Evolutionary conservation across 2,888 invertebrate species (phyloP).

Genomic region (Scaptomyza parva): DNA sequence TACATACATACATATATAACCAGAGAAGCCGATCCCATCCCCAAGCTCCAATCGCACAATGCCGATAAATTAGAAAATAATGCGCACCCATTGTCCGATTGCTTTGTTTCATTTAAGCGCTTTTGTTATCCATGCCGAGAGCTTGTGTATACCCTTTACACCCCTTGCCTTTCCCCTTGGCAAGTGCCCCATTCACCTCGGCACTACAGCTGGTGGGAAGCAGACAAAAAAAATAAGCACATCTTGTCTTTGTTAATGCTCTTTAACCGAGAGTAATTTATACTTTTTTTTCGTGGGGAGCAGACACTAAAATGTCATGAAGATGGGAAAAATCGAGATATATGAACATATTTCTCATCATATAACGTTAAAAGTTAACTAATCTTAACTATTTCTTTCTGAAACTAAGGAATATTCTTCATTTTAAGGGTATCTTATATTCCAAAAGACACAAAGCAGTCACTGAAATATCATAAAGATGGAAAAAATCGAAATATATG

Average conservation of each 20-base stretch:
- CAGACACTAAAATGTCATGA: too few species aligned
- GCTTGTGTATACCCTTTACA: slow-evolving; percentile 18
- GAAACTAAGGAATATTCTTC: too few species aligned
- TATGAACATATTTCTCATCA: too few species aligned
- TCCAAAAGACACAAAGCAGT: too few species aligned
- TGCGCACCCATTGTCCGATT: slow-evolving; percentile 79
- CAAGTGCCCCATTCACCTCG: slow-evolving; percentile 44
- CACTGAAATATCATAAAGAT: too few species aligned
- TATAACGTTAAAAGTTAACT: too few species aligned
- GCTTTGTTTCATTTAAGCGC: slow-evolving; percentile 81
- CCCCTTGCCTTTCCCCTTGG: not conserved
- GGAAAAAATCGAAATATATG: too few species aligned
- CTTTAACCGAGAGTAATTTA: slow-evolving; percentile 11
- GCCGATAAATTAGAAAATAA: slow-evolving; percentile 82
- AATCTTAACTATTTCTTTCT: too few species aligned
- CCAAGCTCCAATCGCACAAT: slow-evolving; percentile 58
- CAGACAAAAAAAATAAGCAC: slow-evolving; percentile 8
- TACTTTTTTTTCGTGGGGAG: too few species aligned
- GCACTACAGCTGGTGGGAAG: slow-evolving; percentile 39
- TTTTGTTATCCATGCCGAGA: slow-evolving; percentile 67
- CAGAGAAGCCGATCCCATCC: slow-evolving; percentile 60
- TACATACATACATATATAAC: too few species aligned
- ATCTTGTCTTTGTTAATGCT: slow-evolving; percentile 18
- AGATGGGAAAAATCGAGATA: too few species aligned
- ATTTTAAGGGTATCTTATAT: too few species aligned